A percentile compares a stretch with the other conserved stretches of the same genome.
phyloP scores from a whole-genome alignment of 64 coral and sea anemone species.

The Actinia equina region DNA sequence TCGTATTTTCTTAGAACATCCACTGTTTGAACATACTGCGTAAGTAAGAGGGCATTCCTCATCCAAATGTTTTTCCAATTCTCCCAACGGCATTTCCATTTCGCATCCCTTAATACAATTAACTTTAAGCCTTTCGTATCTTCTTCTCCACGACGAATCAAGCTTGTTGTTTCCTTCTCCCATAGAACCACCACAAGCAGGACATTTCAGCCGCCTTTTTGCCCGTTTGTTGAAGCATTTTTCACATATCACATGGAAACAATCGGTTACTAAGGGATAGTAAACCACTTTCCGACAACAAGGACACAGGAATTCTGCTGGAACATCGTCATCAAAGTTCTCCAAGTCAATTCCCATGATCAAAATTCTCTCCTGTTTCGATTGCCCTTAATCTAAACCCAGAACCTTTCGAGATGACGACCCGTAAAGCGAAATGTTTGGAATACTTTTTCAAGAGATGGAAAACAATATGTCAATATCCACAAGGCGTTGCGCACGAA shows the following conservation, averaged over 20 bases:
- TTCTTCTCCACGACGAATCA: constrained; percentile 54
- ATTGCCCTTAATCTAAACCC: neutral
- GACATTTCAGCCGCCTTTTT: constrained; percentile 64
- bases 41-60: constrained; percentile 61
- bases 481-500: neutral
- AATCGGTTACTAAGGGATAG: constrained; percentile 64
- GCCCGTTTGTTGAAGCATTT: constrained; percentile 74
- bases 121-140: constrained; percentile 54
- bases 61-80: constrained; percentile 53
- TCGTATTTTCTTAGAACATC: constrained; percentile 64
- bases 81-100: constrained; percentile 33
- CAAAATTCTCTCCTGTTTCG: neutral
- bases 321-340: constrained; percentile 65
- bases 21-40: constrained; percentile 59
- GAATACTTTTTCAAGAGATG: neutral
- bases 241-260: constrained; percentile 73
- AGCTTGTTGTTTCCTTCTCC: constrained; percentile 14
- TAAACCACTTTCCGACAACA: constrained; percentile 77
- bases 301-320: constrained; percentile 68
- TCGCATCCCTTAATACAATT: constrained; percentile 91
- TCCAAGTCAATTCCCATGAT: constrained; percentile 77
- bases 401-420: neutral
- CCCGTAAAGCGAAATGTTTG: neutral
- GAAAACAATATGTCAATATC: constrained; percentile 10
- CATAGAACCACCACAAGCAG: constrained; percentile 47